Evolutionary conservation across 1,140 invertebrate genomes (phyloP).

Genomic region (Dinothrombium tinctorium): DNA sequence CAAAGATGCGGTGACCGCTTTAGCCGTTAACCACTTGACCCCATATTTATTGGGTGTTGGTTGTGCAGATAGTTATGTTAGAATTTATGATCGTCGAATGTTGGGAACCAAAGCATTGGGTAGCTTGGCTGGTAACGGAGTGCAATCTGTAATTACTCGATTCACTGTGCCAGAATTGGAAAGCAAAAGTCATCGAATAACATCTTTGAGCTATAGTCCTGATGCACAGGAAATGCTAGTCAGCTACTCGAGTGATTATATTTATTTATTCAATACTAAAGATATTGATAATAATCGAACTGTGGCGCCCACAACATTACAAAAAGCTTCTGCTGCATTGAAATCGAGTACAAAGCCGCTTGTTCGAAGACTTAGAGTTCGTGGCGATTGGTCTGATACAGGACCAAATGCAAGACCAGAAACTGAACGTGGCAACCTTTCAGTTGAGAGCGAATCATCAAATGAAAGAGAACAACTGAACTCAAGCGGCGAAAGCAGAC

Average conservation of each 20-base stretch:
- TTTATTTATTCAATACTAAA: constrained; percentile 53
- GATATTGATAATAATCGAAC: not conserved
- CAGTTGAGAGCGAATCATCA: no score
- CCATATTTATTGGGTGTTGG: constrained; percentile 51
- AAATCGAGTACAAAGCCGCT: constrained; percentile 16
- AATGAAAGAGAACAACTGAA: no score
- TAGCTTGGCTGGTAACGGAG: constrained; percentile 10
- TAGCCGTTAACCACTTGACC: constrained; percentile 45
- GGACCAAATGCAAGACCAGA: constrained; percentile 52
- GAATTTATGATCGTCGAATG: constrained; percentile 33
- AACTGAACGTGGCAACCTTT: constrained; percentile 14
- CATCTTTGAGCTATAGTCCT: constrained; percentile 48
- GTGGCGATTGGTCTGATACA: constrained; percentile 78
- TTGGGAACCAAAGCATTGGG: constrained; percentile 28
- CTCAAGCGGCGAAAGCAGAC: no score
- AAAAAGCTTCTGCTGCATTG: no score
- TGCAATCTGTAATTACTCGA: constrained; percentile 22
- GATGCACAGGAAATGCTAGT: constrained; percentile 52
- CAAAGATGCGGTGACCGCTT: constrained; percentile 43
- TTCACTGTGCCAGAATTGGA: constrained; percentile 46
- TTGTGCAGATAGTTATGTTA: constrained; percentile 48
- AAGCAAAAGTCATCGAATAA: constrained; percentile 45
- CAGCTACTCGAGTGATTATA: constrained; percentile 58
- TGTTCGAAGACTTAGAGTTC: constrained; percentile 42
- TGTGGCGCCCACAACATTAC: not conserved